Percentiles rank a stretch among this genome's conserved stretches.
Conservation (phyloP, 2,113 vertebrate genomes). For the Enhydra lutris region DNA sequence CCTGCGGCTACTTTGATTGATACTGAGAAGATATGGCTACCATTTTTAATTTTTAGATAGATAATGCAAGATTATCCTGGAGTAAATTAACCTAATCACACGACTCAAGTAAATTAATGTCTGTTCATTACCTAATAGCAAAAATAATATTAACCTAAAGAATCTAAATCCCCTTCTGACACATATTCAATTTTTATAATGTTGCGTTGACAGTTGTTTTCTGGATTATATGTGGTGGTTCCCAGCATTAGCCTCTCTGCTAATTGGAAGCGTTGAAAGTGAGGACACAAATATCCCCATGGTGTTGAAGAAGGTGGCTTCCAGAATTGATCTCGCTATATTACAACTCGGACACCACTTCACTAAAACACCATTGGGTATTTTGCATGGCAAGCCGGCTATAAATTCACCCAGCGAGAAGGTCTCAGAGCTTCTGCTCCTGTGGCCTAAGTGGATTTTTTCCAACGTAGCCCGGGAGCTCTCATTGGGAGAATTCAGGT, state of each 20-base stretch:
- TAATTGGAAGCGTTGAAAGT: slow-evolving; percentile 13
- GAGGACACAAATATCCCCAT: background rate
- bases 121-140: slow-evolving; percentile 72
- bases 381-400: background rate
- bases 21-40: slow-evolving; percentile 57
- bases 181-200: slow-evolving; percentile 61
- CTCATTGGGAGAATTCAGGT: background rate
- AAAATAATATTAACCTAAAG: slow-evolving; percentile 66
- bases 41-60: slow-evolving; percentile 63
- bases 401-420: background rate
- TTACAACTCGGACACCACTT: background rate
- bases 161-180: slow-evolving; percentile 18
- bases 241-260: background rate
- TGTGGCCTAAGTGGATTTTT: background rate
- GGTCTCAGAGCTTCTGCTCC: background rate
- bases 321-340: background rate
- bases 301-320: background rate
- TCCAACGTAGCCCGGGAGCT: background rate
- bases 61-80: slow-evolving; percentile 73
- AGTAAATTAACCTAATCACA: slow-evolving; percentile 73
- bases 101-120: slow-evolving; percentile 59
- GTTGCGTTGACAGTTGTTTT: slow-evolving; percentile 37
- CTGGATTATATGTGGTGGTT: slow-evolving; percentile 47
- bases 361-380: background rate
- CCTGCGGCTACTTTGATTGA: slow-evolving; percentile 61